These are phyloP conservation scores for Hemiscyllium ocellatum DNA, from an alignment of 2,113 vertebrate genomes.

Conservation along the genomic window DNA sequence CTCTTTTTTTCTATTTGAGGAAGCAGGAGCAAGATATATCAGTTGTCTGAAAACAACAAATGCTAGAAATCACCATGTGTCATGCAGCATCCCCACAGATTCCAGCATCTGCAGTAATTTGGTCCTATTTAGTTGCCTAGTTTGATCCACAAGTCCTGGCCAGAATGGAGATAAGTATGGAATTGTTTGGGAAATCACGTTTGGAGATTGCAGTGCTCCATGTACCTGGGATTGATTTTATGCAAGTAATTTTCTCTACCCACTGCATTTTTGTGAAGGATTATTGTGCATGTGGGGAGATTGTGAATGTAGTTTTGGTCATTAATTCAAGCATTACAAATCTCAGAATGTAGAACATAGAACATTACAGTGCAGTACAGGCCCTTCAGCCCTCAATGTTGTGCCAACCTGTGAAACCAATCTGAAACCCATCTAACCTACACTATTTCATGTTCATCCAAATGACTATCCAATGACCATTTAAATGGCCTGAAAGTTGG, in stretches of 20 bases:
- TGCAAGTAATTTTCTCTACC: neutral
- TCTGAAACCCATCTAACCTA: too few species aligned
- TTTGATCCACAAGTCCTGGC: neutral
- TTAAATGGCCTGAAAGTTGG: too few species aligned
- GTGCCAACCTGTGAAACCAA: too few species aligned
- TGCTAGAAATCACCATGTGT: too few species aligned
- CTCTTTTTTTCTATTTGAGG: constrained; percentile 3
- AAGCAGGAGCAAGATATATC: neutral
- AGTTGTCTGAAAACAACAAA: neutral
- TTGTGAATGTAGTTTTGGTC: neutral
- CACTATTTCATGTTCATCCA: too few species aligned
- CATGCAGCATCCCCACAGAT: too few species aligned
- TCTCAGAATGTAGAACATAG: neutral
- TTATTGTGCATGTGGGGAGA: neutral
- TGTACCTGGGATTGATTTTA: neutral
- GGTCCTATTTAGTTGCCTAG: neutral
- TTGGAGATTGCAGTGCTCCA: neutral
- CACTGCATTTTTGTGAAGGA: neutral
- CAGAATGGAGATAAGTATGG: neutral
- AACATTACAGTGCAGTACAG: too few species aligned
- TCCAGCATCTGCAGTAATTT: too few species aligned
- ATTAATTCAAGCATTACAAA: neutral
- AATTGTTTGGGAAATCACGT: neutral
- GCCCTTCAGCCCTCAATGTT: too few species aligned
- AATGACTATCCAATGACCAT: too few species aligned